Percentiles rank a stretch among this genome's conserved stretches.
Evolutionary conservation across 1,140 invertebrate genomes (phyloP).

Genomic region (Mercenaria mercenaria): DNA sequence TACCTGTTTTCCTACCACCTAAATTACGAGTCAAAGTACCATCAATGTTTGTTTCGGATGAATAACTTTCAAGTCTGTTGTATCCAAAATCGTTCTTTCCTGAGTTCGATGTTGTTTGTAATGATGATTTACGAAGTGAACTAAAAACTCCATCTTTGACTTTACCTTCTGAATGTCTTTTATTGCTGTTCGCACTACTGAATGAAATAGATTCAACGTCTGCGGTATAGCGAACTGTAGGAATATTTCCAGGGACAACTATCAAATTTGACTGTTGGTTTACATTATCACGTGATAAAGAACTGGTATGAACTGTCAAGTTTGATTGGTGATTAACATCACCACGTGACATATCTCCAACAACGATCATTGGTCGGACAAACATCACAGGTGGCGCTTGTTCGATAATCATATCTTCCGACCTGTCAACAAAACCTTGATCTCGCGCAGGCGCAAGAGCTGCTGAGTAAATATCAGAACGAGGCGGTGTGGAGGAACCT

Average conservation of each 20-base stretch:
- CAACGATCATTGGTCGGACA: slow-evolving; percentile 21
- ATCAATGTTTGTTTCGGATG: slow-evolving; percentile 53
- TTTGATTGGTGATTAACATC: background rate
- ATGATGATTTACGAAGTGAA: slow-evolving; percentile 27
- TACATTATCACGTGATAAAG: background rate
- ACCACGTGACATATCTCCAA: background rate
- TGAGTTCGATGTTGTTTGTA: background rate
- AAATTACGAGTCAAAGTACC: background rate
- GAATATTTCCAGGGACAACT: background rate
- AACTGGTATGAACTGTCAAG: background rate
- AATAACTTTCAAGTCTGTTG: slow-evolving; percentile 35
- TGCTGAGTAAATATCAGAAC: slow-evolving; percentile 43
- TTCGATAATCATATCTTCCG: slow-evolving; percentile 58
- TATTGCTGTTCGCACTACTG: background rate
- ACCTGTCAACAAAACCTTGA: slow-evolving; percentile 55
- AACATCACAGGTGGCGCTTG: slow-evolving; percentile 8
- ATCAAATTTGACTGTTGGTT: slow-evolving; percentile 17
- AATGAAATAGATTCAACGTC: background rate
- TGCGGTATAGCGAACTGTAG: background rate
- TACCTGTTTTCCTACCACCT: background rate
- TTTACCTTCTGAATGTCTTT: background rate
- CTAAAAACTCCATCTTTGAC: background rate
- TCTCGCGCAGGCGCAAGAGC: slow-evolving; percentile 23
- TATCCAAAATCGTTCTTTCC: slow-evolving; percentile 39
- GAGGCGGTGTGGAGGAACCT: background rate